These are phyloP conservation scores for Perca schrenkii DNA, from an alignment of 2,113 vertebrate genomes.

Conservation along the genomic window DNA sequence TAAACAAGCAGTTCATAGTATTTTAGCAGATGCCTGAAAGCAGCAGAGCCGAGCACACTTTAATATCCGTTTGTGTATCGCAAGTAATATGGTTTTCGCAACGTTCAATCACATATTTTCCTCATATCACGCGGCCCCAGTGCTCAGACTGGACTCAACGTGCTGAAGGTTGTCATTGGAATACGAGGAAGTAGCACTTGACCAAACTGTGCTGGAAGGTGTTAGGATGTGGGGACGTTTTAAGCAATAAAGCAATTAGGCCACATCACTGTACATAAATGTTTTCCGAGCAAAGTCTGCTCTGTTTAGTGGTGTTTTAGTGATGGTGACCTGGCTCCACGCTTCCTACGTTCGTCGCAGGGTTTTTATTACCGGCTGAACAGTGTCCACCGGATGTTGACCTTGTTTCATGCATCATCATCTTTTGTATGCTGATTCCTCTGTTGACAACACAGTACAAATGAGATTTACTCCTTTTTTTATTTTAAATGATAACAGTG, in stretches of 20 bases:
- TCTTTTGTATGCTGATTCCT: background rate
- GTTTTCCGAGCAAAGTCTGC: background rate
- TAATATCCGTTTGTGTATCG: too few relatives aligned
- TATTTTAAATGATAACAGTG: background rate
- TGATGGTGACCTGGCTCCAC: background rate
- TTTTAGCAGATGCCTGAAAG: too few relatives aligned
- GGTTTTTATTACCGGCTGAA: background rate
- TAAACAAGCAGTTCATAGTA: too few relatives aligned
- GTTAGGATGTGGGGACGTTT: background rate
- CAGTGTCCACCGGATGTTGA: constrained; percentile 20
- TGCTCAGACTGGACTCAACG: too few relatives aligned
- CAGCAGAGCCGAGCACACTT: too few relatives aligned
- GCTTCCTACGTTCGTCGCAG: background rate
- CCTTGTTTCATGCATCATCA: constrained; percentile 7
- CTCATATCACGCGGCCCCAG: too few relatives aligned
- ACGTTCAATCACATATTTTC: too few relatives aligned
- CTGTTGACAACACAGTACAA: background rate
- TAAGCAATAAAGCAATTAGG: background rate
- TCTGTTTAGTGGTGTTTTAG: background rate
- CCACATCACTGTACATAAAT: background rate
- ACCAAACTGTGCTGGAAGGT: background rate
- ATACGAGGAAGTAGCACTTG: background rate
- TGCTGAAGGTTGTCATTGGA: background rate
- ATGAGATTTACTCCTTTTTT: background rate
- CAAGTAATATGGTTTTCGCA: too few relatives aligned